Conservation (phyloP, 1,140 invertebrate genomes). For the Diorhabda elongata region DNA sequence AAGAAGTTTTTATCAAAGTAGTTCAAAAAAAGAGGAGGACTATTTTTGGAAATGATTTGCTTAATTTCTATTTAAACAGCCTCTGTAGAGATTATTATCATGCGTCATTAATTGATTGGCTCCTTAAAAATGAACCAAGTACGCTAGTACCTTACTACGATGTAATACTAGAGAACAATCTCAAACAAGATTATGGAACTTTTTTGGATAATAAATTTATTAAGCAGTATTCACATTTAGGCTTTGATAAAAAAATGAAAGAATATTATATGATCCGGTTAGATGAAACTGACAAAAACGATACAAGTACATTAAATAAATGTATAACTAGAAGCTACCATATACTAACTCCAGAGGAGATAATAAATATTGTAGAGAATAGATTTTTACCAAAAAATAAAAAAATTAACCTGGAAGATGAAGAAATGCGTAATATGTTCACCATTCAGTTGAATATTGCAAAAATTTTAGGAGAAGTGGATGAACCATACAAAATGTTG, state of each 20-base stretch:
- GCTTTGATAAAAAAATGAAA: background rate
- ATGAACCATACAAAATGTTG: background rate
- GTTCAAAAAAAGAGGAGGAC: background rate
- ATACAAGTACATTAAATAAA: background rate
- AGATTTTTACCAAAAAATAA: background rate
- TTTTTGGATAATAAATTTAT: background rate
- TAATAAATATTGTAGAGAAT: background rate
- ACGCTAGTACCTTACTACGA: background rate
- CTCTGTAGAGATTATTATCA: background rate
- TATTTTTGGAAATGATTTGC: background rate
- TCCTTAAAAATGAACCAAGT: background rate
- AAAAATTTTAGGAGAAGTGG: background rate
- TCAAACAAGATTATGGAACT: background rate
- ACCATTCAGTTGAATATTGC: background rate
- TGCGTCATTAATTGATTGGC: background rate
- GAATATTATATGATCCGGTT: background rate
- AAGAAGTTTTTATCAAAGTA: background rate
- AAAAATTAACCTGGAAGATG: background rate
- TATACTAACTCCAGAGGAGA: background rate
- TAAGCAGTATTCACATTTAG: background rate
- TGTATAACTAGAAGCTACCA: background rate
- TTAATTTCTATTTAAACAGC: background rate
- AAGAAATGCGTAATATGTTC: background rate
- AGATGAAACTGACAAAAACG: background rate
- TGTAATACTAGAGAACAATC: background rate